Evolutionary conservation across 2,113 vertebrate species (phyloP).

Genomic region (Urocitellus parryii): DNA sequence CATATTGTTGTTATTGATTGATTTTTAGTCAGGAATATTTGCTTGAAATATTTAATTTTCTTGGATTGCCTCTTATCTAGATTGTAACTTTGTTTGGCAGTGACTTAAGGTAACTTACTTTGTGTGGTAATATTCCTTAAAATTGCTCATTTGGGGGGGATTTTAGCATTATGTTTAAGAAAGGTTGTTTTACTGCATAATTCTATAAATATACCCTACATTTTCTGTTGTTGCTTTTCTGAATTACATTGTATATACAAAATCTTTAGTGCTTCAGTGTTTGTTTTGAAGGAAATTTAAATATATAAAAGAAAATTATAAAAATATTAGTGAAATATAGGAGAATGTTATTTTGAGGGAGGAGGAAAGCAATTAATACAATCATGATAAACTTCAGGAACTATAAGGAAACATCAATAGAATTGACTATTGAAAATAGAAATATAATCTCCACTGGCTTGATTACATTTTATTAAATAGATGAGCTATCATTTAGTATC

Average conservation of each 20-base stretch:
- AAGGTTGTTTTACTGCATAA: background rate
- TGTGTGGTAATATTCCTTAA: background rate
- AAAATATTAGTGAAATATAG: background rate
- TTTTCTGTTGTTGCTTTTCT: background rate
- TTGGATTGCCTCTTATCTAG: background rate
- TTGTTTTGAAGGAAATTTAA: constrained; percentile 35
- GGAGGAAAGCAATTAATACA: background rate
- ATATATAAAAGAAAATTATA: background rate
- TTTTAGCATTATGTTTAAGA: background rate
- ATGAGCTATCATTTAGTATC: background rate
- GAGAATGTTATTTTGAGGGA: constrained; percentile 7
- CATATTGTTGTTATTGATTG: background rate
- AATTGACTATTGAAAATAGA: background rate
- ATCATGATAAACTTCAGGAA: background rate
- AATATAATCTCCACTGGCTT: constrained; percentile 2
- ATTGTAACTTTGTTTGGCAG: background rate
- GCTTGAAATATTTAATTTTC: background rate
- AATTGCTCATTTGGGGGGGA: background rate
- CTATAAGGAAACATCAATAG: constrained; percentile 1
- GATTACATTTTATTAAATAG: background rate
- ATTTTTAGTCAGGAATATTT: background rate
- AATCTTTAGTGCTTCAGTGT: constrained; percentile 9
- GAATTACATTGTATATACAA: background rate
- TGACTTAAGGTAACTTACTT: background rate
- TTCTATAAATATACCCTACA: background rate